A percentile compares a stretch with the other conserved stretches of the same genome.
These are phyloP conservation scores for Emberiza fucata DNA, from an alignment of 2,113 vertebrate species.

Conservation along the genomic window DNA sequence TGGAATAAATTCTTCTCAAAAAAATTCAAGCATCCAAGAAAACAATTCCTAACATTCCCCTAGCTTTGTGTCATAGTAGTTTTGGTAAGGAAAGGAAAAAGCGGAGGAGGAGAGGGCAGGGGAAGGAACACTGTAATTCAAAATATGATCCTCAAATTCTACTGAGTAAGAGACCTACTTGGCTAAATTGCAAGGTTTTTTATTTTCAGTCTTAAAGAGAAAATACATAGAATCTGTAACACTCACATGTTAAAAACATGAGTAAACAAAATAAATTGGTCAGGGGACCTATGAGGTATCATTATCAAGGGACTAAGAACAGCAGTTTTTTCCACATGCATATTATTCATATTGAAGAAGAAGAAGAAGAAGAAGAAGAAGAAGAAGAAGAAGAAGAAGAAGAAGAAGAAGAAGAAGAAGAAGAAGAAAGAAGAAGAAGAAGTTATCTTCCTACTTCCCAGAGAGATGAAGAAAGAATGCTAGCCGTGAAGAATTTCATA, in stretches of 20 bases:
- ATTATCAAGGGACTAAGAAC: neutral
- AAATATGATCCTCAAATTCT: neutral
- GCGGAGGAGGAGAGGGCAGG: accelerated
- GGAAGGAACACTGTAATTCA: neutral
- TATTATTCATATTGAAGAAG: neutral
- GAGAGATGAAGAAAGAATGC: neutral
- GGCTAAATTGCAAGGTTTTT: neutral
- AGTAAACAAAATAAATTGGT: neutral
- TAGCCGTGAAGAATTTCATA: neutral
- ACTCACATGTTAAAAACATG: neutral
- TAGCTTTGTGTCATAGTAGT: accelerated
- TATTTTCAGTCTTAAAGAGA: neutral
- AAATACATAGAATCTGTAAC: neutral
- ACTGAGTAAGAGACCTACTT: neutral
- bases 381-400: too few species aligned
- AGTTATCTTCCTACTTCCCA: neutral
- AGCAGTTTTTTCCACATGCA: accelerated
- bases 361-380: too few species aligned
- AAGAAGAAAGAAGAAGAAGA: too few species aligned
- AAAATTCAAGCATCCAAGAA: neutral
- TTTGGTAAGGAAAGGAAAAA: neutral
- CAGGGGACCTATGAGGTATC: neutral
- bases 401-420: too few species aligned
- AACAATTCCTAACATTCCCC: neutral
- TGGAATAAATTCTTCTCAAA: neutral